A percentile compares a stretch with the other conserved stretches of the same genome.
Conservation (phyloP, 2,113 vertebrate genomes). For the Zosterops hypoxanthus region DNA sequence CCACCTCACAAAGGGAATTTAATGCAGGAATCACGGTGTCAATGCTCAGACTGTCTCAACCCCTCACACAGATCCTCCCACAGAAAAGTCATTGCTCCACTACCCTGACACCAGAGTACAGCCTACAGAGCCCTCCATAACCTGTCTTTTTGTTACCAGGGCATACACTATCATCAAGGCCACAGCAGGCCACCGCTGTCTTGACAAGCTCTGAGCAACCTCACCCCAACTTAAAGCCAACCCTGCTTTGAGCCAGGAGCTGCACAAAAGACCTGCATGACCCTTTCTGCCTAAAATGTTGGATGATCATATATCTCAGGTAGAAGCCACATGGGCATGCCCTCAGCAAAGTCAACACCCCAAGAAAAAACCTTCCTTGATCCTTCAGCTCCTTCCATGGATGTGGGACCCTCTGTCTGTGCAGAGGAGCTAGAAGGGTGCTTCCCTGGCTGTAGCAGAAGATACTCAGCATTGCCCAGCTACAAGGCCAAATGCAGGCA, state of each 20-base stretch:
- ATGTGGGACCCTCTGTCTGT: neutral
- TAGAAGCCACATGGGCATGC: neutral
- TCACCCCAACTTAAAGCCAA: neutral
- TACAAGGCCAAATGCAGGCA: neutral
- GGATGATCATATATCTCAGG: neutral
- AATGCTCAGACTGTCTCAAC: neutral
- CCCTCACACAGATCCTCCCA: neutral
- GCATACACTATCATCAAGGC: neutral
- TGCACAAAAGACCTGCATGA: neutral
- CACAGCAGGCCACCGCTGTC: neutral
- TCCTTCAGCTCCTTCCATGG: neutral
- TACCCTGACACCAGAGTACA: neutral
- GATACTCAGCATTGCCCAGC: neutral
- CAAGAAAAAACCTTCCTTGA: neutral
- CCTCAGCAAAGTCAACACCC: rapidly evolving
- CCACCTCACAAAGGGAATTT: neutral
- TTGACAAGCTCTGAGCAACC: neutral
- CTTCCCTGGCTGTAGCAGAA: neutral
- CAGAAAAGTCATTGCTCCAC: neutral
- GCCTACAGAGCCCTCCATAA: neutral
- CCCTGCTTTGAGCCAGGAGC: neutral
- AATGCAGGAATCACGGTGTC: neutral
- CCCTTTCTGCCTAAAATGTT: neutral
- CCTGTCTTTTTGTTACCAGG: neutral
- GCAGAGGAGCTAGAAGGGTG: neutral